Evolutionary conservation across 2,113 vertebrate species (phyloP), one percentile per base, ranked within the genome.

Genomic region (Brachionichthys hirsutus): DNA sequence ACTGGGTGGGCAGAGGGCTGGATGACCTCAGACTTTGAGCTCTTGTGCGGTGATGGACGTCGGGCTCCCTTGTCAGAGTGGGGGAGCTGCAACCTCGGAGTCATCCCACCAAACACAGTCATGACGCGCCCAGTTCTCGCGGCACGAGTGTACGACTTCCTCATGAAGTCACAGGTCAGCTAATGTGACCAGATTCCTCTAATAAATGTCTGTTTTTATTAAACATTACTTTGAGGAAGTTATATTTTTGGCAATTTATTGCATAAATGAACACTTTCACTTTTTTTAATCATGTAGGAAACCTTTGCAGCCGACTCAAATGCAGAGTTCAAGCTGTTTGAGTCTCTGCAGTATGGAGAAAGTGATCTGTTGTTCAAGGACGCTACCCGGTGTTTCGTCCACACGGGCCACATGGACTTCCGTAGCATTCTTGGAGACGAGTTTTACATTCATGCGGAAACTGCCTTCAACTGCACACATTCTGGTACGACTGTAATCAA

Each of bases 281-380:
- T 17, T 61, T 11, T 52, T 67, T 42, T 1, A 7, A 54, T 20
- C 13, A 36, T 68, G 38, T 58, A 96, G 95, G 92, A 94, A 72
- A 91, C 88, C 24, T 72, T 93, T 51, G 56, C 77, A 73, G 77
- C 85, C 45, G 90, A 83, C 54, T 35, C 57, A 62, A 80, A 89
- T 45, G 55, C 87, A 15, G 82, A 87, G 9, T 95, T 97, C 72
- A 88, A 85, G 0, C 90, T 95, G 30, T 95, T 95, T 77, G 83
- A 91, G 66, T 95, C 94, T 0, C 75, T 87, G 36, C 85, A 86
- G 16, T 95, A 93, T 17, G 92, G 90, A 75, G 94, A 92, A 78
- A 94, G 87, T 22, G 94, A 96, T 76, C 81, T 97, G 64, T 91
- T 97, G 49, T 97, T 97, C 75, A 95, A 94, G 88, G 94, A 97